Evolutionary conservation across 23 tunicate genomes (phyloP).

Genomic region (Phallusia fumigata): DNA sequence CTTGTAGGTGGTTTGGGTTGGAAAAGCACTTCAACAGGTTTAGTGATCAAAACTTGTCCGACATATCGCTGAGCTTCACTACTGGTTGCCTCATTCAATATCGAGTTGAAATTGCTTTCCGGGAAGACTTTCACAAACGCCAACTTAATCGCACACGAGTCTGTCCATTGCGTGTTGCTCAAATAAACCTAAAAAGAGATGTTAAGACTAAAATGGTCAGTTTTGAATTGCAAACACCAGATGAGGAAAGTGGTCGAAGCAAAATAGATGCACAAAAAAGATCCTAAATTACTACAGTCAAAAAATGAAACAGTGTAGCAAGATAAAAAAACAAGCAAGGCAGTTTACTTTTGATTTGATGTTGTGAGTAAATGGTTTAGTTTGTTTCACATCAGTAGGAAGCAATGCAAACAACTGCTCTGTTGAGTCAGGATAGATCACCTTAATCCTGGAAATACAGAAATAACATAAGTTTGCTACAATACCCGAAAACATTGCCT

Average conservation of each 20-base stretch:
- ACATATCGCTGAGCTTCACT: background rate
- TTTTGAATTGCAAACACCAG: too few relatives aligned
- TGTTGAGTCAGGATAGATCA: constrained; percentile 70
- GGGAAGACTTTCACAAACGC: constrained; percentile 52
- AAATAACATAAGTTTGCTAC: too few relatives aligned
- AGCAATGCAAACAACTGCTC: constrained; percentile 26
- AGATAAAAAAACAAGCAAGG: too few relatives aligned
- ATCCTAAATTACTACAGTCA: too few relatives aligned
- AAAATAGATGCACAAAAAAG: too few relatives aligned
- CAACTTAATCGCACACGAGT: constrained; percentile 64
- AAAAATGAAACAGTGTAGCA: too few relatives aligned
- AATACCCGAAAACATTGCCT: too few relatives aligned
- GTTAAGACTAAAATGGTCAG: background rate
- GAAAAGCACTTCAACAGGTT: constrained; percentile 37
- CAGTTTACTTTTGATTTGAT: constrained; percentile 60
- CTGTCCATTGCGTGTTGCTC: constrained; percentile 72
- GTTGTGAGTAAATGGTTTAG: constrained; percentile 44
- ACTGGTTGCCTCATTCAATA: background rate
- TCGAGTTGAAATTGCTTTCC: background rate
- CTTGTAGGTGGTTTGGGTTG: constrained; percentile 54
- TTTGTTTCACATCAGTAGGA: constrained; percentile 54
- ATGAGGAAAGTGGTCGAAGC: too few relatives aligned
- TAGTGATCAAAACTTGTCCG: constrained; percentile 25
- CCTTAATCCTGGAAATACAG: constrained; percentile 47
- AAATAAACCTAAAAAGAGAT: constrained; percentile 34